Conservation (phyloP, 2,113 vertebrate species). For the Plecturocebus donacophilus region DNA sequence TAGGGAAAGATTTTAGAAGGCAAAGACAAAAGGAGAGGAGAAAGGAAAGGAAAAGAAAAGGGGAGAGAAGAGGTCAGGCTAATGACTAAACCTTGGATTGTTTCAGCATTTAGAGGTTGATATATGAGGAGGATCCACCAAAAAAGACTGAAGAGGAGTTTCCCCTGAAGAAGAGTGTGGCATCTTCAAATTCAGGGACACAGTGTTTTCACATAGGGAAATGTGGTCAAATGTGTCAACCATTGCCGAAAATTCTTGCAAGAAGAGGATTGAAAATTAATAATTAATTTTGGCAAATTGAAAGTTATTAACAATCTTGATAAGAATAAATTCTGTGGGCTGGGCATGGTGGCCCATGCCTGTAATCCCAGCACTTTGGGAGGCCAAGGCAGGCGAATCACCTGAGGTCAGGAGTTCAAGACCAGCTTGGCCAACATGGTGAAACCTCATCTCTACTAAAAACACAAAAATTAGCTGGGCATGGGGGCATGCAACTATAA, state of each 20-base stretch:
- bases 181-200: neutral
- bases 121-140: neutral
- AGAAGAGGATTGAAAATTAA: neutral
- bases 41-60: neutral
- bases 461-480: no score
- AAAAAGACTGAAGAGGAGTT: neutral
- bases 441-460: no score
- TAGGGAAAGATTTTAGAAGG: neutral
- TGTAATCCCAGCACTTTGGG: no score
- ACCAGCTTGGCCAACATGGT: no score
- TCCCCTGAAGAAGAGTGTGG: neutral
- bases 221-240: neutral
- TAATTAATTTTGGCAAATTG: neutral
- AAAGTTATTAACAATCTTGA: neutral
- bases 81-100: neutral
- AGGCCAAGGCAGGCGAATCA: no score
- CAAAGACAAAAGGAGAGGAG: neutral
- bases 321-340: neutral
- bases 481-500: no score
- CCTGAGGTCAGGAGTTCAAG: no score
- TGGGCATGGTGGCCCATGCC: no score
- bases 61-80: neutral
- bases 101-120: neutral
- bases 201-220: neutral
- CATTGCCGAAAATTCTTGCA: neutral